Evolutionary conservation across 2,797 vertebrate genomes (phyloP).

Genomic region (Anomalospiza imberbis): DNA sequence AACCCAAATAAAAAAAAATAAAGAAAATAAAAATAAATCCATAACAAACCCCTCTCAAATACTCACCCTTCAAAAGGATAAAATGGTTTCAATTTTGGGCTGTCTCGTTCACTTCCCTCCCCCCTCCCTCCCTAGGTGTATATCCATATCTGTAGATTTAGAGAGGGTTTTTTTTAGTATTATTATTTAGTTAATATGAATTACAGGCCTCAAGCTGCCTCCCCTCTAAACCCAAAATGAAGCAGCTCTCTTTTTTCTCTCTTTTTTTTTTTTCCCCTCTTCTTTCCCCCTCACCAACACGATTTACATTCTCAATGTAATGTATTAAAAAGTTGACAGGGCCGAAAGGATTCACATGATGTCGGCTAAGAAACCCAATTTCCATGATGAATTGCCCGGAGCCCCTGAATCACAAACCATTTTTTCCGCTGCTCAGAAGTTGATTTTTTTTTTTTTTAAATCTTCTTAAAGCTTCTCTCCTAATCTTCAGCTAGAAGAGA

Average conservation of each 20-base stretch:
- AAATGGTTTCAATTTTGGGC: slow-evolving; percentile 71
- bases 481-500: slow-evolving; percentile 99
- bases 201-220: slow-evolving; percentile 75
- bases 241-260: slow-evolving; percentile 73
- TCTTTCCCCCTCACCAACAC: slow-evolving; percentile 82
- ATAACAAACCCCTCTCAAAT: slow-evolving; percentile 53
- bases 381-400: slow-evolving; percentile 99
- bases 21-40: slow-evolving; percentile 65
- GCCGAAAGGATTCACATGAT: slow-evolving; percentile 99
- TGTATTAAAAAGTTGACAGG: slow-evolving; percentile 99
- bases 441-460: slow-evolving; percentile 87
- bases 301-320: slow-evolving; percentile 99
- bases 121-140: slow-evolving; percentile 35
- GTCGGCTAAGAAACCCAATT: slow-evolving; percentile 99
- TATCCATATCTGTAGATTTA: slow-evolving; percentile 68
- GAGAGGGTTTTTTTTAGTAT: slow-evolving; percentile 30
- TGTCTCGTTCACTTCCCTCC: slow-evolving; percentile 51
- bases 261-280: slow-evolving; percentile 32
- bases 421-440: slow-evolving; percentile 92
- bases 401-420: slow-evolving; percentile 99
- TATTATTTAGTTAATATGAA: slow-evolving; percentile 82
- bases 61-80: slow-evolving; percentile 60
- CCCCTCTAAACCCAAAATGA: slow-evolving; percentile 79
- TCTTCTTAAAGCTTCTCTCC: slow-evolving; percentile 99
- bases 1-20: slow-evolving; percentile 42